phyloP scores from a whole-genome alignment of 2,113 vertebrate genomes.

The Apteryx mantelli region DNA sequence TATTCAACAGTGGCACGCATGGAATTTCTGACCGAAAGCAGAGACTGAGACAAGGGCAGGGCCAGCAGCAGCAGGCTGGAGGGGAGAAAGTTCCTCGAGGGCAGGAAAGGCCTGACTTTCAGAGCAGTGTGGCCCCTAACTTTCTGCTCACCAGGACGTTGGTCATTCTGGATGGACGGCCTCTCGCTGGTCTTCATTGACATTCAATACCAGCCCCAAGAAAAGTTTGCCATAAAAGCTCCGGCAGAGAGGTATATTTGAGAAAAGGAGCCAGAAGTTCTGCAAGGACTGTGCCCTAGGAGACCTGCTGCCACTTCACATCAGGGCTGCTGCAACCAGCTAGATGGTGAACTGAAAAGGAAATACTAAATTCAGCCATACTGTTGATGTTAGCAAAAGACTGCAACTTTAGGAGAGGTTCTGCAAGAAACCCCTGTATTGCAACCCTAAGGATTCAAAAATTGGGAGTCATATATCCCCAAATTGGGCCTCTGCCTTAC shows the following conservation, averaged over 20 bases:
- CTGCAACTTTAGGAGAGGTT: background rate
- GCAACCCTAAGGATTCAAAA: background rate
- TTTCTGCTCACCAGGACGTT: background rate
- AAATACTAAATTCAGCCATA: background rate
- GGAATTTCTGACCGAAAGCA: conserved; percentile 2
- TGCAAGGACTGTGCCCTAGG: background rate
- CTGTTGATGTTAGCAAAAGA: background rate
- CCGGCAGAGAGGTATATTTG: background rate
- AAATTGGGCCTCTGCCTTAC: background rate
- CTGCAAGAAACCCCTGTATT: background rate
- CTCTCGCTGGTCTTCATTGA: background rate
- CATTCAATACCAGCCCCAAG: background rate
- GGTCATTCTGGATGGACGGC: background rate
- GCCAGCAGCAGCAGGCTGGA: background rate
- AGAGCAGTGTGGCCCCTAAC: background rate
- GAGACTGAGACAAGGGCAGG: background rate
- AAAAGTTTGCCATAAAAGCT: background rate
- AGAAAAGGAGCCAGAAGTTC: background rate
- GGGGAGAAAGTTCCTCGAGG: background rate
- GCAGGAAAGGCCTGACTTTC: background rate
- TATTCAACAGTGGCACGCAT: background rate
- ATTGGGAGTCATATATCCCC: background rate
- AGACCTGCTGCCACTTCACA: background rate
- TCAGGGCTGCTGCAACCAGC: background rate
- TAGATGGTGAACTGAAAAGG: background rate